phyloP scores from a whole-genome alignment of 2,113 vertebrate species.

The Odontesthes bonariensis region DNA sequence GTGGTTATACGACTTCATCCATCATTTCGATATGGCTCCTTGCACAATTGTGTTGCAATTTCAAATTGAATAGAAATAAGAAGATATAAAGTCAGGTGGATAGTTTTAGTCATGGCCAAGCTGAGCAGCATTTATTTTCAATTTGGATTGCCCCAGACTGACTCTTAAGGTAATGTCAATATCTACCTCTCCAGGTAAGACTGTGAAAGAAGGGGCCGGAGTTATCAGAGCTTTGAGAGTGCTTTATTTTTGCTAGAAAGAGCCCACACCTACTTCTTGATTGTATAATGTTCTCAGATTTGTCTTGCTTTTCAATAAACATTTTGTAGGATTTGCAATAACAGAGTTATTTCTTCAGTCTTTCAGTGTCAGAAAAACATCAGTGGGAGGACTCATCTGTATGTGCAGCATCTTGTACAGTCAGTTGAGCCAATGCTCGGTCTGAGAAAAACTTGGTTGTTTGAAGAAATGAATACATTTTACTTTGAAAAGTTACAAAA shows the following conservation, averaged over 20 bases:
- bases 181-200: constrained; percentile 95
- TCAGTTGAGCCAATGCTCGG: no score
- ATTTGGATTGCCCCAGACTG: constrained; percentile 80
- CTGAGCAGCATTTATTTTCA: neutral
- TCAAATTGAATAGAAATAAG: neutral
- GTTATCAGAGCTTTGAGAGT: constrained; percentile 83
- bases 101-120: neutral
- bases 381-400: no score
- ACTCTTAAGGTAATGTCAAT: constrained; percentile 91
- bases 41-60: no score
- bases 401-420: neutral
- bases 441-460: no score
- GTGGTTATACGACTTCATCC: neutral
- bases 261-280: constrained; percentile 82
- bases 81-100: neutral
- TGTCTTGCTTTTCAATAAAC: constrained; percentile 94
- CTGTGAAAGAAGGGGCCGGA: constrained; percentile 90
- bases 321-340: constrained; percentile 94
- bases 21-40: neutral
- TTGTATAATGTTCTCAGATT: constrained; percentile 87
- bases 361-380: neutral
- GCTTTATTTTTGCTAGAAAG: constrained; percentile 82
- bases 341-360: constrained; percentile 26
- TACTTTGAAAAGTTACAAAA: constrained; percentile 80
- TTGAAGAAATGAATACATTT: no score